A percentile compares a stretch with the other conserved stretches of the same genome.
Conservation (phyloP, 1,140 invertebrate species). For the Cepaea nemoralis region DNA sequence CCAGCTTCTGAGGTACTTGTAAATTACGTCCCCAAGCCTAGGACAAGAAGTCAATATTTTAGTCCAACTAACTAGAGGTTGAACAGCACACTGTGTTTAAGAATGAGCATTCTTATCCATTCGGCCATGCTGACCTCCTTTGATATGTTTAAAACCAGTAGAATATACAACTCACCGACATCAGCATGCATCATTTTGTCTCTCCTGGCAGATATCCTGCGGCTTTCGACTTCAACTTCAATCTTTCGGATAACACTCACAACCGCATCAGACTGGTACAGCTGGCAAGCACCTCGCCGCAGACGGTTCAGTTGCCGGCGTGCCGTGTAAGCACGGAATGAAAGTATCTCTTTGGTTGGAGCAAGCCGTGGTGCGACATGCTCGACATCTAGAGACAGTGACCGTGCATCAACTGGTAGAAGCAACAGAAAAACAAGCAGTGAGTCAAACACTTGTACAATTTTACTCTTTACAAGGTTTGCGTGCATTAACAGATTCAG, state of each 20-base stretch:
- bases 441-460: too few relatives aligned
- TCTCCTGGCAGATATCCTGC: slow-evolving; percentile 68
- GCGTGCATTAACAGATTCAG: too few relatives aligned
- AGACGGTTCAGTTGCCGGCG: slow-evolving; percentile 70
- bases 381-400: slow-evolving; percentile 51
- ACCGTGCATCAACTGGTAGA: slow-evolving; percentile 66
- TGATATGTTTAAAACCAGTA: too few relatives aligned
- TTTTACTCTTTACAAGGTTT: too few relatives aligned
- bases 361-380: slow-evolving; percentile 56
- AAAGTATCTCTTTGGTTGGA: slow-evolving; percentile 73
- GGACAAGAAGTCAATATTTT: too few relatives aligned
- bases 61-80: too few relatives aligned
- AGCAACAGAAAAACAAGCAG: slow-evolving; percentile 18
- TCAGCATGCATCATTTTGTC: slow-evolving; percentile 73
- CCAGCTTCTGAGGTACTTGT: too few relatives aligned
- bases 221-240: slow-evolving; percentile 72
- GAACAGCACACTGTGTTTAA: too few relatives aligned
- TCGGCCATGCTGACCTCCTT: too few relatives aligned
- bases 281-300: slow-evolving; percentile 67
- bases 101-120: too few relatives aligned
- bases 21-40: too few relatives aligned
- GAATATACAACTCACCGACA: slow-evolving; percentile 57
- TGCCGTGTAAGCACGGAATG: slow-evolving; percentile 72
- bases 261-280: slow-evolving; percentile 72
- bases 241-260: slow-evolving; percentile 69